Conservation (phyloP, 2,797 vertebrate species). For the Echiichthys vipera region DNA sequence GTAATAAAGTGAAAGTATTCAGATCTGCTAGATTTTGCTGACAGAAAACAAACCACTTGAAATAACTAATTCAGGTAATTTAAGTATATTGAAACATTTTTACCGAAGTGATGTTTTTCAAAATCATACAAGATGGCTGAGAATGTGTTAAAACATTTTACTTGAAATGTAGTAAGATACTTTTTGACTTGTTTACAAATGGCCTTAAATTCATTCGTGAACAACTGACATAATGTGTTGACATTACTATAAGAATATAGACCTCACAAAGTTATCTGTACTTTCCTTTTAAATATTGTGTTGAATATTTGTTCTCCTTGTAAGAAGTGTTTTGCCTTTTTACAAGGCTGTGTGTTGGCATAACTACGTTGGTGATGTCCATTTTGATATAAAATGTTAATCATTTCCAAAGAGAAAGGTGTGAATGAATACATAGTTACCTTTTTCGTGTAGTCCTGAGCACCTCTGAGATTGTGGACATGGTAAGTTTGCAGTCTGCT, state of each 20-base stretch:
- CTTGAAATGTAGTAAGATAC: slow-evolving; percentile 31
- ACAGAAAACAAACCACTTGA: slow-evolving; percentile 28
- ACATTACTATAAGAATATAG: not conserved
- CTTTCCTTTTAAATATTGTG: not conserved
- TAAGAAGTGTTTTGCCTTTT: not conserved
- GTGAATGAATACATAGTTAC: slow-evolving; percentile 29
- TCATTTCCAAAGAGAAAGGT: slow-evolving; percentile 25
- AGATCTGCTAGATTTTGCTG: not conserved
- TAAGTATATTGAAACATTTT: slow-evolving; percentile 58
- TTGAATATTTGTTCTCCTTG: slow-evolving; percentile 7
- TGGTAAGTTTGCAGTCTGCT: slow-evolving; percentile 20
- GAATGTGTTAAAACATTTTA: slow-evolving; percentile 29
- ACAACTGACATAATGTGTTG: not conserved
- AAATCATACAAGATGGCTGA: slow-evolving; percentile 3
- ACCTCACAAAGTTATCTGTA: not conserved
- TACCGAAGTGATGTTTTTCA: not conserved
- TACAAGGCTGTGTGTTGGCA: not conserved
- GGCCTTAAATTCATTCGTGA: not conserved
- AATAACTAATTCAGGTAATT: slow-evolving; percentile 47
- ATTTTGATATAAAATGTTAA: slow-evolving; percentile 28
- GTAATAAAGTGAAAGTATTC: not conserved
- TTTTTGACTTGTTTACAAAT: slow-evolving; percentile 6
- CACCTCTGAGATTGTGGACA: slow-evolving; percentile 22
- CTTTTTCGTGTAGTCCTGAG: slow-evolving; percentile 17
- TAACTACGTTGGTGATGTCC: not conserved